Percentiles rank a stretch among this genome's conserved stretches.
These are phyloP conservation scores for Syngnathus floridae DNA, from an alignment of 2,113 vertebrate species.

Conservation along the genomic window DNA sequence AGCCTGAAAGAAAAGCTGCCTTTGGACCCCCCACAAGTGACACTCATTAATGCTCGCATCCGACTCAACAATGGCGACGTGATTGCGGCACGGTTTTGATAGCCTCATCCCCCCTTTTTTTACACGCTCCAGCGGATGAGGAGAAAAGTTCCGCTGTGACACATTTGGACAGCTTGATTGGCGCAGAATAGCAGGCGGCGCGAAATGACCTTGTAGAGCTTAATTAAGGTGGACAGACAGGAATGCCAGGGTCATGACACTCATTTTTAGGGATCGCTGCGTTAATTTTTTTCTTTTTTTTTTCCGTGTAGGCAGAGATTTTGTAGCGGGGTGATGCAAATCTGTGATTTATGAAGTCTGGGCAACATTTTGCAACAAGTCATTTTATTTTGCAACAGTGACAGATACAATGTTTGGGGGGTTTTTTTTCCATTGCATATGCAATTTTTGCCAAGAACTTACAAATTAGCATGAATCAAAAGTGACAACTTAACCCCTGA, in stretches of 20 bases:
- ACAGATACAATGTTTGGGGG: no score
- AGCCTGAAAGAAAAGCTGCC: slow-evolving; percentile 49
- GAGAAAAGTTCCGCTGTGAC: slow-evolving; percentile 49
- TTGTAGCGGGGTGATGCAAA: no score
- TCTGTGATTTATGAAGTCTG: no score
- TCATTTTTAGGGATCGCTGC: no score
- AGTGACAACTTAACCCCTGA: background rate
- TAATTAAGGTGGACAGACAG: slow-evolving; percentile 49
- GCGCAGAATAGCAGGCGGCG: slow-evolving; percentile 38
- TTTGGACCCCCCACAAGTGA: slow-evolving; percentile 44
- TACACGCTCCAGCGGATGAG: slow-evolving; percentile 49
- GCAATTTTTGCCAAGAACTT: background rate
- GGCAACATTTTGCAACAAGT: no score
- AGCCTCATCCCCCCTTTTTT: slow-evolving; percentile 23
- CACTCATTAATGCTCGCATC: slow-evolving; percentile 49
- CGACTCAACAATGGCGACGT: slow-evolving; percentile 27
- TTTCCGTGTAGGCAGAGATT: no score
- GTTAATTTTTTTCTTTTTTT: no score
- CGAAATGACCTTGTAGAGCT: slow-evolving; percentile 20
- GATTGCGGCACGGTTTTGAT: slow-evolving; percentile 55
- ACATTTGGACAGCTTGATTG: slow-evolving; percentile 49
- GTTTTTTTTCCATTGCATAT: no score
- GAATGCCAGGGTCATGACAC: slow-evolving; percentile 27
- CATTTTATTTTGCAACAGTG: no score
- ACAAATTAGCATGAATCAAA: background rate